phyloP scores from a whole-genome alignment of 2,113 vertebrate species.

The Felis catus region DNA sequence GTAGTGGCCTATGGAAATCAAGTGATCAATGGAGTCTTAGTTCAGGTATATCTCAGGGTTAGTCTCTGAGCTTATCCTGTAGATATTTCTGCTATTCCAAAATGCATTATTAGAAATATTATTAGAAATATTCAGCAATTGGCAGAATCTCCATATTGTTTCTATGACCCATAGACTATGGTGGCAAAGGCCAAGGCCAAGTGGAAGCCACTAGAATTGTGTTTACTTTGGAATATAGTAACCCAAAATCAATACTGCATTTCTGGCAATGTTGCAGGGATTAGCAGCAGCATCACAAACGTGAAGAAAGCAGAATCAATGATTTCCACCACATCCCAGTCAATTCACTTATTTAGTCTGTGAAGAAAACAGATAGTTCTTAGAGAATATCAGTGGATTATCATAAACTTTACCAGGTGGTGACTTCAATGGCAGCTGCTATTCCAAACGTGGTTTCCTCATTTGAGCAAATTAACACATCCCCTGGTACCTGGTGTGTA shows the following conservation, averaged over 20 bases:
- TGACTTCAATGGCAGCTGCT: background rate
- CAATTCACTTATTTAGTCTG: background rate
- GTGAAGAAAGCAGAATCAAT: background rate
- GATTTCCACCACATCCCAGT: background rate
- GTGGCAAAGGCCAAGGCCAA: background rate
- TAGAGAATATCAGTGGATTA: background rate
- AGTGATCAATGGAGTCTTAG: background rate
- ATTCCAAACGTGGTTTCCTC: slow-evolving; percentile 1
- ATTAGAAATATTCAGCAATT: background rate
- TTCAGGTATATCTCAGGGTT: background rate
- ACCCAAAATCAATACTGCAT: background rate
- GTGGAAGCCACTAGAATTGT: background rate
- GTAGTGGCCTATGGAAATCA: background rate
- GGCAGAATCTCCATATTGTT: background rate
- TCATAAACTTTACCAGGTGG: background rate
- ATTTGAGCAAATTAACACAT: background rate
- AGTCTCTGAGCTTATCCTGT: background rate
- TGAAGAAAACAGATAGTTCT: background rate
- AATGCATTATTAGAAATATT: background rate
- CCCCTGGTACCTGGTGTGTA: background rate
- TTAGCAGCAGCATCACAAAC: background rate
- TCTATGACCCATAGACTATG: background rate
- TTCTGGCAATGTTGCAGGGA: background rate
- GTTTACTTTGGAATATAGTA: background rate
- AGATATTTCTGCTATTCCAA: background rate